Conservation (phyloP, 2,797 vertebrate genomes). For the Alfaro cultratus region DNA sequence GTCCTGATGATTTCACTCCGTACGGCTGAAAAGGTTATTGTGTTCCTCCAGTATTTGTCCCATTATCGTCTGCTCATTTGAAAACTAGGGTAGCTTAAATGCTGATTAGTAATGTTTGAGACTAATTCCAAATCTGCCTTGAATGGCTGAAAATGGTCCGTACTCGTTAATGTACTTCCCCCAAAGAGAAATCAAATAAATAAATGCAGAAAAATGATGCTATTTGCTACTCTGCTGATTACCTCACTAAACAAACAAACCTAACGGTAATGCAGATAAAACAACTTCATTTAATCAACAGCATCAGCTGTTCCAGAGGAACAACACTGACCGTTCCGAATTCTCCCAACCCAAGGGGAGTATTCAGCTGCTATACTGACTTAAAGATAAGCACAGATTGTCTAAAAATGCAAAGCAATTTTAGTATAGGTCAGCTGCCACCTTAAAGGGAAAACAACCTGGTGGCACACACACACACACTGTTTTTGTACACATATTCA, state of each 20-base stretch:
- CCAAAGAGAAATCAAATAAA: not conserved
- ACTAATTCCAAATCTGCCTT: not conserved
- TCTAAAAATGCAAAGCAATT: not conserved
- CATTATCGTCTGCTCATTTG: not conserved
- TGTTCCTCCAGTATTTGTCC: not conserved
- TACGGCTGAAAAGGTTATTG: not conserved
- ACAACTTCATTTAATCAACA: no score
- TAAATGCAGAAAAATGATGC: not conserved
- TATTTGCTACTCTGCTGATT: not conserved
- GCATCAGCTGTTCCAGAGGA: not conserved
- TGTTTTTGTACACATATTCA: not conserved
- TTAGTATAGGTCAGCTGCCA: not conserved
- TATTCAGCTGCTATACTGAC: not conserved
- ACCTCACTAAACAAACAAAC: not conserved
- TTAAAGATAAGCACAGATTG: not conserved
- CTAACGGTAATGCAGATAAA: not conserved
- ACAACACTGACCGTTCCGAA: not conserved
- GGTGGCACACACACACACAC: not conserved
- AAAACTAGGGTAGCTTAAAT: not conserved
- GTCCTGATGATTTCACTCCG: constrained; percentile 4
- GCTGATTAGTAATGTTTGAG: not conserved
- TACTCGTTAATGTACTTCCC: not conserved
- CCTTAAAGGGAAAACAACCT: not conserved
- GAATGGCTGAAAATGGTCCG: not conserved
- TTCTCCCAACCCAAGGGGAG: not conserved